A percentile compares a stretch with the other conserved stretches of the same genome.
Evolutionary conservation across 2,113 vertebrate species (phyloP).

Genomic region (Platycercus adscitus): DNA sequence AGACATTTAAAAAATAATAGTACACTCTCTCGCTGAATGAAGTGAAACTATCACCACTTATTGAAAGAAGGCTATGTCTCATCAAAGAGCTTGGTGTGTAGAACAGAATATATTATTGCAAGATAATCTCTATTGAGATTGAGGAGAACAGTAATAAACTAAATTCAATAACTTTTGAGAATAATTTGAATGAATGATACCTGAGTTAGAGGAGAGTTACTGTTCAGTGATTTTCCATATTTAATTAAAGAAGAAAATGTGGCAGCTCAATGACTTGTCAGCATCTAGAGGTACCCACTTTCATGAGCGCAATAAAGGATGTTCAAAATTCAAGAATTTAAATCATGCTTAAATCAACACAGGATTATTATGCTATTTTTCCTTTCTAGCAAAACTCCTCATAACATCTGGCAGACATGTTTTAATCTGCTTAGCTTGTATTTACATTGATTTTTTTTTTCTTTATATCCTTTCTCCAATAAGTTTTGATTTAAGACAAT

Average conservation of each 20-base stretch:
- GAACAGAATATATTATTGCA: background rate
- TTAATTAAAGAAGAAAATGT: background rate
- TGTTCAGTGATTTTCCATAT: background rate
- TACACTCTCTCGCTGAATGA: background rate
- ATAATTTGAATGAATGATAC: background rate
- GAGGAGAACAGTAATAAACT: background rate
- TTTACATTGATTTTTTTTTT: background rate
- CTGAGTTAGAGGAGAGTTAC: background rate
- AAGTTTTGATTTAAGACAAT: background rate
- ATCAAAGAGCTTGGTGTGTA: background rate
- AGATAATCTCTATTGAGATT: background rate
- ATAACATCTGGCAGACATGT: background rate
- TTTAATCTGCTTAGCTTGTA: background rate
- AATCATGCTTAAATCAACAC: background rate
- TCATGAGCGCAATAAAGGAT: background rate
- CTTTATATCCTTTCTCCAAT: background rate
- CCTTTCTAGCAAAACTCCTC: background rate
- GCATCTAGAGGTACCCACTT: background rate
- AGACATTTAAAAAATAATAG: background rate
- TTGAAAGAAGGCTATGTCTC: background rate
- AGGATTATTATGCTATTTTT: background rate
- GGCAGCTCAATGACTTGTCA: background rate
- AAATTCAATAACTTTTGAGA: background rate
- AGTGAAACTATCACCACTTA: background rate
- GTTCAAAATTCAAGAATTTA: background rate